These are phyloP conservation scores for Spodoptera frugiperda DNA, from an alignment of 1,140 invertebrate genomes.

Conservation along the genomic window DNA sequence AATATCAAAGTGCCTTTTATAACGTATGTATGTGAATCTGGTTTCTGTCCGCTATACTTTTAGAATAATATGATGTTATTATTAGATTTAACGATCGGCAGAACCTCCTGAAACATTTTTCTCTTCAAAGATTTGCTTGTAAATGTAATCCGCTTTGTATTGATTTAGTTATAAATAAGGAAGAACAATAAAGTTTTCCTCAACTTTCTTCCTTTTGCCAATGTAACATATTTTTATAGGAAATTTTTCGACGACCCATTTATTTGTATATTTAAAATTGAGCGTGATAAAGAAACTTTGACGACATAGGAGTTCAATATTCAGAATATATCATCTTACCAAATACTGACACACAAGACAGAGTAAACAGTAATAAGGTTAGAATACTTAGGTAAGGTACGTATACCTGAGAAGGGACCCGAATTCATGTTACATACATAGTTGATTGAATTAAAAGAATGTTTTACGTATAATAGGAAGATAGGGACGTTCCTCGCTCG, in stretches of 20 bases:
- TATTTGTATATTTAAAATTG: no score
- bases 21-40: constrained; percentile 41
- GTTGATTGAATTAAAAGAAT: constrained; percentile 44
- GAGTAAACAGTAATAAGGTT: background rate
- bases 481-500: background rate
- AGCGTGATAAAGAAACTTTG: no score
- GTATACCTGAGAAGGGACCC: background rate
- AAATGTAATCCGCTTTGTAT: background rate
- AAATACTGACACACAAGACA: no score
- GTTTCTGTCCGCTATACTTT: constrained; percentile 32
- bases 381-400: background rate
- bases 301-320: no score
- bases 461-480: constrained; percentile 14
- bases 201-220: background rate
- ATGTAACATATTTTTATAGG: no score
- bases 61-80: constrained; percentile 19
- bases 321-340: no score
- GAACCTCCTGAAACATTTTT: constrained; percentile 18
- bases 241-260: no score
- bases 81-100: constrained; percentile 24
- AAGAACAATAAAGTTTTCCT: background rate
- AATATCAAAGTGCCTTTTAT: constrained; percentile 45
- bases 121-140: background rate
- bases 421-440: constrained; percentile 19
- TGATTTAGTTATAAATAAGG: no score